Conservation (phyloP, 1,140 invertebrate genomes). For the Ceratitis capitata region DNA sequence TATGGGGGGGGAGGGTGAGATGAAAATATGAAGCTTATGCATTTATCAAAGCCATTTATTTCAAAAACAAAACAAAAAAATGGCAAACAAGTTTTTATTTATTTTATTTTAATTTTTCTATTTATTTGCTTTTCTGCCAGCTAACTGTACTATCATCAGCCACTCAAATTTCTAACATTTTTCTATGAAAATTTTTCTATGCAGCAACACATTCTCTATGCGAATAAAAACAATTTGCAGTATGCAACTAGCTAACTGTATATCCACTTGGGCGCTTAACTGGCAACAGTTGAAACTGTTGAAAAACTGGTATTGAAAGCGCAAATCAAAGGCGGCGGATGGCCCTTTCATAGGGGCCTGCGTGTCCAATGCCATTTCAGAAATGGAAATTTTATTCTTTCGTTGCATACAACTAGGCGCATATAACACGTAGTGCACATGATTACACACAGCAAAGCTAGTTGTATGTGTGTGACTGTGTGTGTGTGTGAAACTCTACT, state of each 20-base stretch:
- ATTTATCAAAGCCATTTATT: neutral
- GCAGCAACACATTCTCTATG: neutral
- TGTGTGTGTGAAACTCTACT: neutral
- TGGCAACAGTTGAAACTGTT: constrained; percentile 23
- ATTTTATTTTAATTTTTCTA: neutral
- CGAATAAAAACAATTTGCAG: constrained; percentile 30
- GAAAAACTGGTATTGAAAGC: constrained; percentile 3
- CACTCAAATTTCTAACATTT: constrained; percentile 2
- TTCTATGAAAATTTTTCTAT: too few relatives aligned
- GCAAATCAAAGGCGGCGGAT: neutral
- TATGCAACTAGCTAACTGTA: neutral
- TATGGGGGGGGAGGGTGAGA: too few relatives aligned
- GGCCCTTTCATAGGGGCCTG: neutral
- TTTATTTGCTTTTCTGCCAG: neutral
- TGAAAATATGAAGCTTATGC: neutral
- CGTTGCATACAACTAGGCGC: constrained; percentile 9
- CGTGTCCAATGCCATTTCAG: neutral
- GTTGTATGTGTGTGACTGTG: neutral
- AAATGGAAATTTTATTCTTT: neutral
- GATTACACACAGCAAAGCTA: neutral
- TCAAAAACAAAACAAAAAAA: neutral
- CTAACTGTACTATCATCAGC: neutral
- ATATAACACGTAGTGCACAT: neutral
- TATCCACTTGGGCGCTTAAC: constrained; percentile 2
- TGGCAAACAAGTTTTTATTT: neutral